A percentile compares a stretch with the other conserved stretches of the same genome.
Conservation (phyloP, 2,113 vertebrate species). For the Thalassoma bifasciatum region DNA sequence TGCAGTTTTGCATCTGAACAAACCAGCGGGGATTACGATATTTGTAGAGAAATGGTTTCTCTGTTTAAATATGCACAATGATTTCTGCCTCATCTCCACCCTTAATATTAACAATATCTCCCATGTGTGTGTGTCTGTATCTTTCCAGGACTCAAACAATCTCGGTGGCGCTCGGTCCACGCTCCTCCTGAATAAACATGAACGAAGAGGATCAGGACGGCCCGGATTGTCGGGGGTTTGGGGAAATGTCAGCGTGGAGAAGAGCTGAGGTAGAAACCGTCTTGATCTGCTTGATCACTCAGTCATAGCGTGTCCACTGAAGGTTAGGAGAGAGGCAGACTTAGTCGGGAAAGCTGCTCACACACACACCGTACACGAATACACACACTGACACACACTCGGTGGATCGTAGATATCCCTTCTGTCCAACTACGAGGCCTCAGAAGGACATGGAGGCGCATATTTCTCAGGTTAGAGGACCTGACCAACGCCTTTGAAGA, state of each 20-base stretch:
- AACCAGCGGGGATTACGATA: conserved; percentile 51
- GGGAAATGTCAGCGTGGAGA: conserved; percentile 73
- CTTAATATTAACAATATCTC: conserved; percentile 15
- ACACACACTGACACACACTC: conserved; percentile 21
- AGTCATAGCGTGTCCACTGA: conserved; percentile 64
- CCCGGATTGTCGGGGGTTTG: conserved; percentile 67
- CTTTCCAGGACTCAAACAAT: conserved; percentile 18
- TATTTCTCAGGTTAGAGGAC: conserved; percentile 60
- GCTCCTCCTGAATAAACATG: conserved; percentile 72
- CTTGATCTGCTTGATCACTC: conserved; percentile 76
- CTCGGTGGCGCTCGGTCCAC: conserved; percentile 31
- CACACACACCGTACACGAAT: background rate
- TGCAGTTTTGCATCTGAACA: conserved; percentile 53
- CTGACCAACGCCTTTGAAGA: conserved; percentile 67
- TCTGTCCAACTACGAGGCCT: conserved; percentile 46
- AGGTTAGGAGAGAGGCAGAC: conserved; percentile 65
- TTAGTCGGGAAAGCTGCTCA: conserved; percentile 38
- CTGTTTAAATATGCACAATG: conserved; percentile 6
- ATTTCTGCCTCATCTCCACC: conserved; percentile 5
- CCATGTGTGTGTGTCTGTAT: conserved; percentile 5
- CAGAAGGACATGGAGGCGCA: background rate
- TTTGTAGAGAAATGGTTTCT: conserved; percentile 28
- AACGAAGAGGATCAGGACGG: conserved; percentile 57
- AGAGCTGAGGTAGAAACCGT: conserved; percentile 45
- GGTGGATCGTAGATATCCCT: conserved; percentile 59